phyloP scores from a whole-genome alignment of 92 coral and sea anemone species.

The Porites rus region DNA sequence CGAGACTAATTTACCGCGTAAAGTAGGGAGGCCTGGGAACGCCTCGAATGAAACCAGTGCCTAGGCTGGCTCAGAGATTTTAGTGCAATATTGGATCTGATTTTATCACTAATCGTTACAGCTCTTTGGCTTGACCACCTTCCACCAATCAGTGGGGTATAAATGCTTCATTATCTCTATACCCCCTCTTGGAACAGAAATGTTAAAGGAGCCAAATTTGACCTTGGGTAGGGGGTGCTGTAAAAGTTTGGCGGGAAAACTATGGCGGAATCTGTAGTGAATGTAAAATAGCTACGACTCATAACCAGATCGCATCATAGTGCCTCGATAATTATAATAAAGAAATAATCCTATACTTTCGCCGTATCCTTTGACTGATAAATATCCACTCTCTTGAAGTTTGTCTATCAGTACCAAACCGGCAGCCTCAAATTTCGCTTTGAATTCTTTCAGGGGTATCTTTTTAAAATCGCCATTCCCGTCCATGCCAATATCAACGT shows the following conservation, averaged over 20 bases:
- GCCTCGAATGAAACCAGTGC: no score
- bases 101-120: background rate
- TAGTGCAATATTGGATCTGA: no score
- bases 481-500: constrained; percentile 58
- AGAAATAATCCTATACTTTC: constrained; percentile 6
- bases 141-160: constrained; percentile 46
- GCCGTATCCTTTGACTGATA: background rate
- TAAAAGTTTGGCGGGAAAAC: constrained; percentile 40
- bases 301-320: constrained; percentile 40
- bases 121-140: constrained; percentile 9
- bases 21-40: no score
- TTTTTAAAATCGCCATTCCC: constrained; percentile 41
- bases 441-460: constrained; percentile 44
- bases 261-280: constrained; percentile 16
- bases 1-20: no score
- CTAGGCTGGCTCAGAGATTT: no score
- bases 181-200: constrained; percentile 31
- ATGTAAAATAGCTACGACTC: constrained; percentile 44
- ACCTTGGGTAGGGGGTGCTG: constrained; percentile 47
- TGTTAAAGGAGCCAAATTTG: constrained; percentile 35
- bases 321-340: constrained; percentile 27
- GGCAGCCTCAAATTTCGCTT: constrained; percentile 27
- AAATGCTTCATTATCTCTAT: constrained; percentile 16
- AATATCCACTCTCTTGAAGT: background rate
- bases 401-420: constrained; percentile 45